Percentiles rank a stretch among this genome's conserved stretches.
These are phyloP conservation scores for Formica selysi DNA, from an alignment of 1,140 invertebrate species.

Conservation along the genomic window DNA sequence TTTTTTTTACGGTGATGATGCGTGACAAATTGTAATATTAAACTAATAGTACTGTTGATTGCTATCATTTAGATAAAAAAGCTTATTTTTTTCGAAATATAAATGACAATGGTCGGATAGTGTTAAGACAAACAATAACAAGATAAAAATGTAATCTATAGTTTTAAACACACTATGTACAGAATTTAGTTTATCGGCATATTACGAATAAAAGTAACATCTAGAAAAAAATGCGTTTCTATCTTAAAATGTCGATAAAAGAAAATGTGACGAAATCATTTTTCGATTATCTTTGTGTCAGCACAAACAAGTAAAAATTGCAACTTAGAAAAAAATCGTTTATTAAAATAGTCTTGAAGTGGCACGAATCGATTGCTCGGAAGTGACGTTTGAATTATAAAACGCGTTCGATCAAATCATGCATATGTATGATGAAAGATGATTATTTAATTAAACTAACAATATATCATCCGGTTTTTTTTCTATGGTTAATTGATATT, in stretches of 20 bases:
- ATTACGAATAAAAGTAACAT: conserved; percentile 7
- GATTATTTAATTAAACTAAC: conserved; percentile 6
- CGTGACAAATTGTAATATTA: too few relatives aligned
- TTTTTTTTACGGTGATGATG: too few relatives aligned
- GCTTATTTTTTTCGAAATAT: too few relatives aligned
- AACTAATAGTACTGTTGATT: too few relatives aligned
- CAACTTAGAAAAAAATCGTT: background rate
- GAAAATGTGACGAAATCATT: conserved; percentile 4
- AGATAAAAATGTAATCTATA: too few relatives aligned
- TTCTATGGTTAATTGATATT: background rate
- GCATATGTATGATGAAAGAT: background rate
- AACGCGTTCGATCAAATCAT: background rate
- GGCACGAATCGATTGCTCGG: conserved; percentile 25
- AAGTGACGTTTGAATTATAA: conserved; percentile 48
- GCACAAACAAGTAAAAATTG: background rate
- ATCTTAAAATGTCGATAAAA: background rate
- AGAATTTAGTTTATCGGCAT: background rate
- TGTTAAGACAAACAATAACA: too few relatives aligned
- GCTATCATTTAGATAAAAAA: too few relatives aligned
- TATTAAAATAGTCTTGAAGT: background rate
- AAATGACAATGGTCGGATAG: too few relatives aligned
- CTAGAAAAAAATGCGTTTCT: conserved; percentile 13
- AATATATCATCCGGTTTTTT: background rate
- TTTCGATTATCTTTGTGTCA: conserved; percentile 8
- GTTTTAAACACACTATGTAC: background rate